Evolutionary conservation across 1,140 invertebrate species (phyloP), one percentile per base, ranked within the genome.

Genomic region (Saxidomus purpurata): DNA sequence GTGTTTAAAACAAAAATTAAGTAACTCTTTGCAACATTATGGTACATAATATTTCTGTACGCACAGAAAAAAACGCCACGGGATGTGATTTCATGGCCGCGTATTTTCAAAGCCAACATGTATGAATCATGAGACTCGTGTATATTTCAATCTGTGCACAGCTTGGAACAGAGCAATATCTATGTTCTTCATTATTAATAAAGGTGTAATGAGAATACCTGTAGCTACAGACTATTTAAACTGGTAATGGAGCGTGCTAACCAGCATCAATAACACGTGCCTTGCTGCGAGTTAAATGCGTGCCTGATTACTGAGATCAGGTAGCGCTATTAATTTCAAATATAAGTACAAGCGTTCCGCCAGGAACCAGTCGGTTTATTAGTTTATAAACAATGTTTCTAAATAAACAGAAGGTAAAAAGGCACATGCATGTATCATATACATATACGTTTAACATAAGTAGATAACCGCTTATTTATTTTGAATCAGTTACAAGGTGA

Each of bases 291-390:
- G 34, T 19, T 22, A 38, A 71, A 71, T 71, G 25, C 67, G 31
- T 28, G 67, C 11, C 67, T 71, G 22, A 71, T 71, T 38, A 28
- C 34, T 1, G 67, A 17, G 22, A 40, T 71, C 67, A 71, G 22
- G 31, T 71, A 71, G 67, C 61, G 61, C 67, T 71, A 71, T 71
- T 71, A 71, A 71, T 71, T 71, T 40, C 34, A 71, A n/a, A 1
- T 38, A 19, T 38, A 36, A 19, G 2, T 71, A 71, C 67, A 17
- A 38, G 67, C 15, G 17, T 28, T 1, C 1, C 22, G 36, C 4
- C n/a, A 9, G 25, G 59, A 28, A 63, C 22, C n/a, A n/a, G 6
- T n/a, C 28, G 3, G 19, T 63, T 71, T 38, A 71, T 40, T 17
- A 71, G 15, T 71, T 71, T n/a, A 8, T 28, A 67, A 71, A 28